Conservation (phyloP, 2,797 vertebrate genomes). For the Macropodus opercularis region DNA sequence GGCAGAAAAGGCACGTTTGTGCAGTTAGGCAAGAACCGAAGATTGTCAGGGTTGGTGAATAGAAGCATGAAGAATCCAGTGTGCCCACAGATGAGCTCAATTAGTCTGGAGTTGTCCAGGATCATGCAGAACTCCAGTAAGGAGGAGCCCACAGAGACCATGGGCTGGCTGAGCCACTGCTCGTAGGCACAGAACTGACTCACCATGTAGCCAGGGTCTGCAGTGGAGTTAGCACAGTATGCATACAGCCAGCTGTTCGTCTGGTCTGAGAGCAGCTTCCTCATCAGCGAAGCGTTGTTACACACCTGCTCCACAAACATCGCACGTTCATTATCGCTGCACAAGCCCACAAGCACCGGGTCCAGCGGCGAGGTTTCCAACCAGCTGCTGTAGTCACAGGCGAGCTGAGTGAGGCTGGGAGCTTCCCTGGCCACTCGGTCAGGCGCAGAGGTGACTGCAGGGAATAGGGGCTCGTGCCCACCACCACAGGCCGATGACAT, state of each 20-base stretch:
- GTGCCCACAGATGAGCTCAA: slow-evolving; percentile 70
- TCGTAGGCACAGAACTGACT: slow-evolving; percentile 75
- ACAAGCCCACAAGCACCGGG: slow-evolving; percentile 73
- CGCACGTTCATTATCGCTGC: slow-evolving; percentile 74
- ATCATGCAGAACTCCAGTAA: slow-evolving; percentile 78
- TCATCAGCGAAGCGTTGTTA: slow-evolving; percentile 59
- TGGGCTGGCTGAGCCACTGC: slow-evolving; percentile 64
- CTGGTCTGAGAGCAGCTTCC: slow-evolving; percentile 63
- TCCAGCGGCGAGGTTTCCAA: slow-evolving; percentile 46
- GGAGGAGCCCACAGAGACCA: slow-evolving; percentile 29
- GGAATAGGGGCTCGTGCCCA: neutral
- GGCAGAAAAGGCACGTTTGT: slow-evolving; percentile 21
- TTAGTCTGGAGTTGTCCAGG: slow-evolving; percentile 68
- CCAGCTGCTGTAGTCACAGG: slow-evolving; percentile 81
- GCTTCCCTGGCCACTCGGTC: slow-evolving; percentile 57
- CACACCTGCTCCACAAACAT: slow-evolving; percentile 78
- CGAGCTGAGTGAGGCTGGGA: slow-evolving; percentile 72
- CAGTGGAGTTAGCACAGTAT: slow-evolving; percentile 75
- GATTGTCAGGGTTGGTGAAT: slow-evolving; percentile 70
- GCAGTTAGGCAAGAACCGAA: slow-evolving; percentile 74
- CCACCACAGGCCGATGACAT: slow-evolving; percentile 50
- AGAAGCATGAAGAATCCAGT: slow-evolving; percentile 73
- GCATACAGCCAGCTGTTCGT: slow-evolving; percentile 79
- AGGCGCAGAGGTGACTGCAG: neutral
- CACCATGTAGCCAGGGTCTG: slow-evolving; percentile 54